These are phyloP conservation scores for Galemys pyrenaicus DNA, from an alignment of 2,113 vertebrate genomes.

Conservation along the genomic window DNA sequence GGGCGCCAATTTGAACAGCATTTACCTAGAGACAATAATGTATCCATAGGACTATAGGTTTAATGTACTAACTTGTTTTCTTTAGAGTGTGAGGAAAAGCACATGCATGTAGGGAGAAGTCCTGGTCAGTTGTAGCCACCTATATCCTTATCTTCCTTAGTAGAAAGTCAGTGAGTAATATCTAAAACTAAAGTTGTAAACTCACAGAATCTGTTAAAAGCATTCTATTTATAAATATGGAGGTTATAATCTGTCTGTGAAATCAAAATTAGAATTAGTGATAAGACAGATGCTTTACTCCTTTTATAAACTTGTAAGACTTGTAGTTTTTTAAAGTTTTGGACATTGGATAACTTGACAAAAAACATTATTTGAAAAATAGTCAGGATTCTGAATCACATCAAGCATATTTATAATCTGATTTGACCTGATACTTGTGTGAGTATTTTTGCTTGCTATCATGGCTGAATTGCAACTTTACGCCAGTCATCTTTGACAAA, in stretches of 20 bases:
- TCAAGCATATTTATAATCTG: neutral
- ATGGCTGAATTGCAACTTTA: neutral
- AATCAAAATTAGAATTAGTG: neutral
- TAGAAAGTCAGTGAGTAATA: neutral
- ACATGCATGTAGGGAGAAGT: neutral
- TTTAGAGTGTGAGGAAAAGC: neutral
- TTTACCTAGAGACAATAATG: neutral
- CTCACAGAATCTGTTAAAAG: neutral
- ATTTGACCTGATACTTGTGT: neutral
- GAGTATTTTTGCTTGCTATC: neutral
- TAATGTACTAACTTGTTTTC: neutral
- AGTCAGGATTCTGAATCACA: neutral
- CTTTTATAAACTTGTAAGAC: neutral
- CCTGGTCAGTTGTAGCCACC: neutral
- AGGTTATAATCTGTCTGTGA: neutral
- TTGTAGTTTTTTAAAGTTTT: neutral
- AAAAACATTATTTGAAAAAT: neutral
- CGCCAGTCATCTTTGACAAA: neutral
- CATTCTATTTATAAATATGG: neutral
- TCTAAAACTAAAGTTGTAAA: neutral
- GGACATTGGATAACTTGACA: neutral
- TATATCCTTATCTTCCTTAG: neutral
- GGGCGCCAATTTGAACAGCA: neutral
- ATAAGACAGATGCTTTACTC: neutral
- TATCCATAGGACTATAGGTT: neutral